Evolutionary conservation across 2,888 invertebrate genomes (phyloP).

Genomic region (Dioctria rufipes): DNA sequence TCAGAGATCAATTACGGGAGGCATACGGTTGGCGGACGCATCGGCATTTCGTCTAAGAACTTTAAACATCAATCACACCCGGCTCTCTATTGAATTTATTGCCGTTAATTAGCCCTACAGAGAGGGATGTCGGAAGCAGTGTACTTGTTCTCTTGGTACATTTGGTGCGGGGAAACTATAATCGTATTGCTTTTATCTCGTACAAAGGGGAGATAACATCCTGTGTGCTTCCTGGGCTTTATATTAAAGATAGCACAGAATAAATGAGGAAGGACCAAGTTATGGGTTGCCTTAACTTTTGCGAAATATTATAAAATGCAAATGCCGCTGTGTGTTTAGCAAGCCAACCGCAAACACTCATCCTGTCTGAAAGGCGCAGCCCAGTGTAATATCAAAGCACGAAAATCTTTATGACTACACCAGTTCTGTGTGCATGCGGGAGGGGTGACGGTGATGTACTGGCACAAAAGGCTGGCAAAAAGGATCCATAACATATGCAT

Average conservation of each 20-base stretch:
- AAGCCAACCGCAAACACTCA: conserved; percentile 11
- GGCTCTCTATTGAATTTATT: conserved; percentile 5
- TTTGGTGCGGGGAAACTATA: neutral
- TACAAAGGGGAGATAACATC: neutral
- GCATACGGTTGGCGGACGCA: neutral
- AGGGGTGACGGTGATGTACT: neutral
- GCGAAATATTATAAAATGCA: conserved; percentile 32
- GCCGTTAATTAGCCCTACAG: neutral
- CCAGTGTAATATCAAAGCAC: neutral
- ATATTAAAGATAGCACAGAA: neutral
- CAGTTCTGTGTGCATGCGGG: neutral
- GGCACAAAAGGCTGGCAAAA: neutral
- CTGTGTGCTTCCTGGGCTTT: neutral
- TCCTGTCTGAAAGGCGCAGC: conserved; percentile 14
- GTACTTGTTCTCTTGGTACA: neutral
- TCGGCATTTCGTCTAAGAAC: neutral
- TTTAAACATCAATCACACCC: neutral
- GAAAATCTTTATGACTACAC: neutral
- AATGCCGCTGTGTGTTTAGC: conserved; percentile 41
- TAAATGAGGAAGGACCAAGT: neutral
- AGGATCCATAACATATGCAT: neutral
- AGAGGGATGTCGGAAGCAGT: neutral
- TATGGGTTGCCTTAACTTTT: neutral
- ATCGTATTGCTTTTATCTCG: neutral
- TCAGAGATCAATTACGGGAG: conserved; percentile 33